Evolutionary conservation across 2,888 invertebrate genomes (phyloP), one percentile per base, ranked within the genome.

Genomic region (Horisme vitalbata): DNA sequence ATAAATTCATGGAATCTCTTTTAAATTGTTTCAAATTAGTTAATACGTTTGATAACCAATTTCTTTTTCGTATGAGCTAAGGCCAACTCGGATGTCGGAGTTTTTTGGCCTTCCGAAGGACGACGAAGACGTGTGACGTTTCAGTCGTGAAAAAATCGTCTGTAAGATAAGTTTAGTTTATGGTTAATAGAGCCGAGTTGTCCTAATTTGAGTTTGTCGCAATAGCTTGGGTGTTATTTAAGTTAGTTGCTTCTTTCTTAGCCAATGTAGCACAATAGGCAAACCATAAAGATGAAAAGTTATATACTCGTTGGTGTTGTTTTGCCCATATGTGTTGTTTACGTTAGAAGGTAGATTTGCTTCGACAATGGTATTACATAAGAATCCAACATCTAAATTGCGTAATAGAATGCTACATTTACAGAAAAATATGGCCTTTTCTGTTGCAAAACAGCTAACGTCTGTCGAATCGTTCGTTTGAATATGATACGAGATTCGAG

Each of bases 391-490:
- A 21, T 31, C 26, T 35, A 27, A 20, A 36, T 44, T 45, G 37
- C 21, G 21, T 35, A 55, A 50, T 35, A 24, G 15, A 47, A 37
- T 43, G 35, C 52, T 28, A 24, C 37, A 35, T 47, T 34, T 35
- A 30, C 30, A 52, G 41, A 44, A 53, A 45, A 43, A 27, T 43
- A 41, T 50, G 27, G 37, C 39, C 33, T 45, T 38, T 48, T 55
- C 35, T 47, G 27, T 41, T 52, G 31, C 41, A 35, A 43, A 53
- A 48, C 39, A 51, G 45, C 44, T n/a, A 49, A 35, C 21, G 46
- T 47, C 46, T 41, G 36, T 39, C 7, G 37, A 45, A 55, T 32
- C 20, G 13, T 26, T 45, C 15, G 33, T 44, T 45, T 50, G 36
- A 44, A n/a, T n/a, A n/a, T n/a, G n/a, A n/a, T n/a, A n/a, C n/a